A percentile compares a stretch with the other conserved stretches of the same genome.
These are phyloP conservation scores for Myzus persicae DNA, from an alignment of 1,140 invertebrate genomes.

Conservation along the genomic window DNA sequence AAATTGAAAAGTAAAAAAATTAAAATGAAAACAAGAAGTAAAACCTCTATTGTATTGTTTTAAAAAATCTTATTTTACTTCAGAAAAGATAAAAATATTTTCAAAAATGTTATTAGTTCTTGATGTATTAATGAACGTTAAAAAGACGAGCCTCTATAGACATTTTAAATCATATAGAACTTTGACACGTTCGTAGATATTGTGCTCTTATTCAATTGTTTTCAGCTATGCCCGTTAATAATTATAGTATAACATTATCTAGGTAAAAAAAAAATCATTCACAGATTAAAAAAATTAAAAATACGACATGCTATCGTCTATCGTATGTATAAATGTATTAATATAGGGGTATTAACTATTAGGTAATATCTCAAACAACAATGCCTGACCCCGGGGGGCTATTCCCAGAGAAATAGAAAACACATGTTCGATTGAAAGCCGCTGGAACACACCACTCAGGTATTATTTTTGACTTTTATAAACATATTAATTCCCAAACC, in stretches of 20 bases:
- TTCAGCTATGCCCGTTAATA: background rate
- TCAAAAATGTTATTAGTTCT: background rate
- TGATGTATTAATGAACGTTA: background rate
- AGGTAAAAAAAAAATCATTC: background rate
- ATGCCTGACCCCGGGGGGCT: background rate
- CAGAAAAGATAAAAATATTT: background rate
- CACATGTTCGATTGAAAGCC: background rate
- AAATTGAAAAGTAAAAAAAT: background rate
- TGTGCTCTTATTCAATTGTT: background rate
- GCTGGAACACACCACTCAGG: background rate
- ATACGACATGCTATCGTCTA: background rate
- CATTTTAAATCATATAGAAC: background rate
- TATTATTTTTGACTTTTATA: background rate
- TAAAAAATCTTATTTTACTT: background rate
- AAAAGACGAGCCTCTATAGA: background rate
- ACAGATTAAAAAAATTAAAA: background rate
- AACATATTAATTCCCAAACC: background rate
- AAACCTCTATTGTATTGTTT: too few relatives aligned
- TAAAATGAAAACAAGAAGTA: background rate
- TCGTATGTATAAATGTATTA: background rate
- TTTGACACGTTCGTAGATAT: background rate
- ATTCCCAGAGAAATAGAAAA: slow-evolving; percentile 1
- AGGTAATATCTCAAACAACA: background rate
- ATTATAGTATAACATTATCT: background rate
- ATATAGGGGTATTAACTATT: slow-evolving; percentile 7